Percentiles rank a stretch among this genome's conserved stretches.
Conservation (phyloP, 2,888 invertebrate species). For the Brachylomia viminalis region DNA sequence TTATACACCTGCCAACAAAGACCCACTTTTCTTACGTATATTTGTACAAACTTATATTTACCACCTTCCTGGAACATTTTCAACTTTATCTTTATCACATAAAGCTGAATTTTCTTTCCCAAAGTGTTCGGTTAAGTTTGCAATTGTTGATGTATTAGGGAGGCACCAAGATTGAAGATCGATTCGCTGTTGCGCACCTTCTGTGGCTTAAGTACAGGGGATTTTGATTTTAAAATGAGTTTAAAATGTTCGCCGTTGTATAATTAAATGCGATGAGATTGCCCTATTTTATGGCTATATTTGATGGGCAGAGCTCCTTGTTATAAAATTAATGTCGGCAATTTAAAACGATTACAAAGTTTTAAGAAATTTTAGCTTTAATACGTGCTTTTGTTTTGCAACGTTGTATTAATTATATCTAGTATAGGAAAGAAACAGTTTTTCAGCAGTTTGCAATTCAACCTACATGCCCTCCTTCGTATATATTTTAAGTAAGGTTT, state of each 20-base stretch:
- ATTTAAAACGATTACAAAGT: slow-evolving; percentile 52
- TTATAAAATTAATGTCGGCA: slow-evolving; percentile 37
- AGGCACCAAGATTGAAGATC: slow-evolving; percentile 68
- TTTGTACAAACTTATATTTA: slow-evolving; percentile 60
- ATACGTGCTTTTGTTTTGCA: neutral
- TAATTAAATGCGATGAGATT: slow-evolving; percentile 61
- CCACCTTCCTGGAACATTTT: neutral
- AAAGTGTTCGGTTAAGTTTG: slow-evolving; percentile 46
- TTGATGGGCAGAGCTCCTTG: slow-evolving; percentile 33
- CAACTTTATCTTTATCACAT: slow-evolving; percentile 20
- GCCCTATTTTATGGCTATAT: slow-evolving; percentile 43
- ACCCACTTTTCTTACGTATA: slow-evolving; percentile 74
- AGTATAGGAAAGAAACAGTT: neutral
- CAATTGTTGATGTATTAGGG: slow-evolving; percentile 66
- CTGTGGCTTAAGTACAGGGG: slow-evolving; percentile 59
- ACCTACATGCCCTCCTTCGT: too few relatives aligned
- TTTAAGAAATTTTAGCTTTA: slow-evolving; percentile 1
- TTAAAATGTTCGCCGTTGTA: slow-evolving; percentile 53
- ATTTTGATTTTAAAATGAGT: slow-evolving; percentile 68
- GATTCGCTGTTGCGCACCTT: slow-evolving; percentile 64
- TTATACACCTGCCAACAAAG: slow-evolving; percentile 82
- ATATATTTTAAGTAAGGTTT: too few relatives aligned
- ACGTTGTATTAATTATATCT: neutral
- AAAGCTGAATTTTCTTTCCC: slow-evolving; percentile 24
- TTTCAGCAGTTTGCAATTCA: neutral